Percentiles rank a stretch among this genome's conserved stretches.
Evolutionary conservation across 2,888 invertebrate genomes (phyloP).

Genomic region (Mechanitis mazaeus): DNA sequence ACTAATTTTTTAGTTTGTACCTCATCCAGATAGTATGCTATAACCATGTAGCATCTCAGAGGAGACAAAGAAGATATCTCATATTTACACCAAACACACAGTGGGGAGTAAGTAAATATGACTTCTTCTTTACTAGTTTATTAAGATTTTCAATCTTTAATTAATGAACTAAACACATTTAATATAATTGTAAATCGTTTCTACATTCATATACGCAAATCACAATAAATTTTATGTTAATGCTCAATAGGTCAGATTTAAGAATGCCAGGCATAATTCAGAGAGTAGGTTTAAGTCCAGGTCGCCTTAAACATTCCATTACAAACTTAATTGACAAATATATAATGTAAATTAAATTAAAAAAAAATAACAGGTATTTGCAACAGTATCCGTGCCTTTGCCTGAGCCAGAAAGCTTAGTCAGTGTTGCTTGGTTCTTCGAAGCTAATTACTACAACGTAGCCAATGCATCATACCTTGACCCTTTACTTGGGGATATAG

Average conservation of each 20-base stretch:
- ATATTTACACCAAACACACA: slow-evolving; percentile 57
- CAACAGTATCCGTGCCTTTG: slow-evolving; percentile 62
- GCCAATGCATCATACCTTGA: slow-evolving; percentile 61
- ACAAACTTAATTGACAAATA: not conserved
- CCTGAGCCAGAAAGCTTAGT: slow-evolving; percentile 53
- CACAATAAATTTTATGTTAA: not conserved
- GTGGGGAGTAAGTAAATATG: slow-evolving; percentile 57
- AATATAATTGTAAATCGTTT: not conserved
- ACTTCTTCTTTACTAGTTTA: not conserved
- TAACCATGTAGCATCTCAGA: slow-evolving; percentile 31
- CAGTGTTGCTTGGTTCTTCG: slow-evolving; percentile 70
- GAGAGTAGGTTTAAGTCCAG: too few species aligned
- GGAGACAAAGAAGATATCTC: slow-evolving; percentile 55
- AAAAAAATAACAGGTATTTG: slow-evolving; percentile 49
- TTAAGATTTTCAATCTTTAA: too few species aligned
- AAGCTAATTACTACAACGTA: slow-evolving; percentile 67
- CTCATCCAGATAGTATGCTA: slow-evolving; percentile 15
- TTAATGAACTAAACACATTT: too few species aligned
- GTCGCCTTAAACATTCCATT: not conserved
- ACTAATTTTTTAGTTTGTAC: slow-evolving; percentile 25
- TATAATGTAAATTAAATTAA: not conserved
- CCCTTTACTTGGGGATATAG: slow-evolving; percentile 60
- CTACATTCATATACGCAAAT: not conserved
- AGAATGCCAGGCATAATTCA: too few species aligned
- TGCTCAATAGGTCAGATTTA: not conserved